Base-by-base conservation (phyloP, 2,113 vertebrate species). In the Lates calcarifer region DNA sequence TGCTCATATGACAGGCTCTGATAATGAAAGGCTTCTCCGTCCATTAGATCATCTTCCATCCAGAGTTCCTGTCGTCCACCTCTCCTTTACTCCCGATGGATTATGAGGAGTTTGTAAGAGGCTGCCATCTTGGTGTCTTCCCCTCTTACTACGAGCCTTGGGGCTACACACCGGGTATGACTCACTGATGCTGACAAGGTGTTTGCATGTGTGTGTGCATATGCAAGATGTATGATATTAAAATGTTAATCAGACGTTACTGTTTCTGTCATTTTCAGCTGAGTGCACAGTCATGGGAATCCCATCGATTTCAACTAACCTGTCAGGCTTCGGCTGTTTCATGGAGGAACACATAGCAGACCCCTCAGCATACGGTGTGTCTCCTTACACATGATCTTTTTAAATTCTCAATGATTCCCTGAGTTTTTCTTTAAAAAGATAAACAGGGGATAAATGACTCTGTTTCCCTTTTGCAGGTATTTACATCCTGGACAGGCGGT, bases 201-300 rank as follows among this genome's bases (percentile, higher is more conserved):
- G 5, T 6, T 6, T 43, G 26, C 11, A 58, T 26, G 7, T 53
- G 5, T 53, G 5, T 43, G 12, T 15, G 6, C 6, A 5, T 66
- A 1, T 41, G n/a, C n/a, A n/a, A n/a, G n/a, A 11, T 41, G n/a
- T 68, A 26, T 31, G 10, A 33, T 49, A n/a, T 41, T 14, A 24
- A 79, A 80, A 43, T 15, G 6, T 43, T 81, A 53, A 84, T 37
- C 1, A 2, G 3, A 2, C 15, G 35, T 45, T 6, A 35, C n/a
- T 74, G 6, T 78, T 68, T 84, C 2, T 69, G 13, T 83, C 74
- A 24, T 55, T 37, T 1, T 41, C 89, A 98, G 97, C 97, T 10
- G 97, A 98, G 86, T 98, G 97, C 87, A 98, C 97, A 0, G 97
- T 98, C 20, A 97, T 98, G 97, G 97, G 97, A 15, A 98, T 98